Percentiles rank a stretch among this genome's conserved stretches.
phyloP scores from a whole-genome alignment of 2,888 invertebrate genomes.

The Cinara cedri region DNA sequence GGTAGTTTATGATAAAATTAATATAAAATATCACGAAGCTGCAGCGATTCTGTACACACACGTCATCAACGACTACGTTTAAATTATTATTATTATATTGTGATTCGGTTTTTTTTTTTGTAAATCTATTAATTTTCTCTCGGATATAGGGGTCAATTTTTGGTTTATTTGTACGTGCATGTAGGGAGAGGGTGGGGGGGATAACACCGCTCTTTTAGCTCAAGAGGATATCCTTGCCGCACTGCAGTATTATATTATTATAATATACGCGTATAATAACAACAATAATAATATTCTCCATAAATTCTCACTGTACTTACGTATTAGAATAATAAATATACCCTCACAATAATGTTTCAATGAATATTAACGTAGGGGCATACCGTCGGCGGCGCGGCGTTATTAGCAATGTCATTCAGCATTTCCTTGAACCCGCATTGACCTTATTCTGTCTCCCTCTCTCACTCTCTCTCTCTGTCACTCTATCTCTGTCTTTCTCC shows the following conservation, averaged over 20 bases:
- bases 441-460: slow-evolving; percentile 48
- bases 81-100: no score
- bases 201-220: not conserved
- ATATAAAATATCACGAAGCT: no score
- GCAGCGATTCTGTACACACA: no score
- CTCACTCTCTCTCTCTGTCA: no score
- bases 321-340: slow-evolving; percentile 20
- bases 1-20: no score
- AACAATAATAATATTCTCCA: slow-evolving; percentile 30
- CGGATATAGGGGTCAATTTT: slow-evolving; percentile 37
- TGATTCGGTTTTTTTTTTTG: no score
- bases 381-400: slow-evolving; percentile 13
- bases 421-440: slow-evolving; percentile 55
- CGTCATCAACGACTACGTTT: no score
- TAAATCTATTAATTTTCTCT: no score
- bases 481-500: no score
- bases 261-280: not conserved
- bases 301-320: slow-evolving; percentile 28
- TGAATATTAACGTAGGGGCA: slow-evolving; percentile 52
- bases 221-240: slow-evolving; percentile 42
- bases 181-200: no score
- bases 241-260: not conserved
- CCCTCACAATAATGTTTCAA: slow-evolving; percentile 47
- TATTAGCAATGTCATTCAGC: slow-evolving; percentile 38
- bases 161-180: no score